A percentile compares a stretch with the other conserved stretches of the same genome.
These are phyloP conservation scores for Dendrophyllia cribrosa DNA, from an alignment of 64 coral and sea anemone species.

Conservation along the genomic window DNA sequence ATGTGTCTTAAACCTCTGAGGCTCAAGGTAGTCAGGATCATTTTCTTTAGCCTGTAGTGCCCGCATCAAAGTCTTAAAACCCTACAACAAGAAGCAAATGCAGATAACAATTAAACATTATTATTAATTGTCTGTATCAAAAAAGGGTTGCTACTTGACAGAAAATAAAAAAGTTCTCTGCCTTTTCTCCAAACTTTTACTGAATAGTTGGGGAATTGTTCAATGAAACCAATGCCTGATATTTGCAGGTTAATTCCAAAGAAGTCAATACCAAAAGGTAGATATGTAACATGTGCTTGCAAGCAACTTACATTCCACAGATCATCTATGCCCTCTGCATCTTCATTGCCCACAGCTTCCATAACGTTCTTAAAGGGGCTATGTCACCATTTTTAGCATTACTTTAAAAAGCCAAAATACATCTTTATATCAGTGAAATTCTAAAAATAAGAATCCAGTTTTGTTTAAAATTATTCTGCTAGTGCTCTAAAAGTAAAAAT, in stretches of 20 bases:
- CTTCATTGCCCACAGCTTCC: neutral
- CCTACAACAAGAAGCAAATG: neutral
- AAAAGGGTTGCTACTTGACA: slow-evolving; percentile 6
- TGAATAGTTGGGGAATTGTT: neutral
- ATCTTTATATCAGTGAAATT: too few species aligned
- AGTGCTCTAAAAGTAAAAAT: too few species aligned
- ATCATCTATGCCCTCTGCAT: slow-evolving; percentile 8
- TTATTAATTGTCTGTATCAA: slow-evolving; percentile 5
- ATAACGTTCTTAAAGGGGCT: neutral
- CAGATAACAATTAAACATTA: neutral
- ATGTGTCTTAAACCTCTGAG: slow-evolving; percentile 34
- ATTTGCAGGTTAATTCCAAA: slow-evolving; percentile 4
- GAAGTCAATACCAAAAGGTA: slow-evolving; percentile 16
- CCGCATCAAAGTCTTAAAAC: slow-evolving; percentile 23
- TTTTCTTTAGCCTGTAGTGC: slow-evolving; percentile 28
- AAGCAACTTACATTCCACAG: slow-evolving; percentile 7
- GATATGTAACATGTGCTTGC: neutral
- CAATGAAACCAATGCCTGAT: slow-evolving; percentile 9
- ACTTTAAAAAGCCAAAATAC: too few species aligned
- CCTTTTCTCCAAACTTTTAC: neutral
- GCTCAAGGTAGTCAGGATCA: slow-evolving; percentile 15
- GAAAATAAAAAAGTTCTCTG: neutral
- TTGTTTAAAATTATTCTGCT: too few species aligned
- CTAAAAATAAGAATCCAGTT: too few species aligned
- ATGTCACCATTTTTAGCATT: too few species aligned